phyloP scores from a whole-genome alignment of 1,140 invertebrate genomes.

The Cydia strobilella region DNA sequence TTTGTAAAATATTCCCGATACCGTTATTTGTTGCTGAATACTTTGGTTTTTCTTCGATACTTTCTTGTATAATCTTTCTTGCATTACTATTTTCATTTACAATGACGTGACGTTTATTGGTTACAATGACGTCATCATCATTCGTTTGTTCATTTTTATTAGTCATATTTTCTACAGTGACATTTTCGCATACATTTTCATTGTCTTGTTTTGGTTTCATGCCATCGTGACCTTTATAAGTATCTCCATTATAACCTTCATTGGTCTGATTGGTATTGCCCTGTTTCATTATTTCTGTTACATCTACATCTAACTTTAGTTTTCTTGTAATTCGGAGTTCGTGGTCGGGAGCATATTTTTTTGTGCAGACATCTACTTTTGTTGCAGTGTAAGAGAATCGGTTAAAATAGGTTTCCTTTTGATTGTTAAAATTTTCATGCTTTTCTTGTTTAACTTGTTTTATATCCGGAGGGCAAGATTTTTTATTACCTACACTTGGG shows the following conservation, averaged over 20 bases:
- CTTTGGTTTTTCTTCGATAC: background rate
- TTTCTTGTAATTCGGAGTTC: constrained; percentile 53
- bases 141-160: too few species aligned
- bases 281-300: constrained; percentile 51
- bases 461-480: background rate
- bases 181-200: background rate
- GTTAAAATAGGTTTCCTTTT: constrained; percentile 36
- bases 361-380: constrained; percentile 50
- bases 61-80: background rate
- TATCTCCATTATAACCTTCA: background rate
- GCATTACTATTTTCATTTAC: background rate
- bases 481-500: background rate
- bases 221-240: background rate
- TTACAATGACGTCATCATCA: background rate
- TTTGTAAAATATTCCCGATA: constrained; percentile 52
- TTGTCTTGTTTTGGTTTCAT: background rate
- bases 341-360: constrained; percentile 41
- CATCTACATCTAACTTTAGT: constrained; percentile 58
- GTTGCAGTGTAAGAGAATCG: constrained; percentile 47
- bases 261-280: background rate
- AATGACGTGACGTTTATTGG: background rate
- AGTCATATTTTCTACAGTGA: background rate
- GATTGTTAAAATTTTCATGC: background rate
- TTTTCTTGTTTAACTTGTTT: background rate
- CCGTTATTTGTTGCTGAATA: constrained; percentile 1